Conservation (phyloP, 1,140 invertebrate species). For the Fopius arisanus region DNA sequence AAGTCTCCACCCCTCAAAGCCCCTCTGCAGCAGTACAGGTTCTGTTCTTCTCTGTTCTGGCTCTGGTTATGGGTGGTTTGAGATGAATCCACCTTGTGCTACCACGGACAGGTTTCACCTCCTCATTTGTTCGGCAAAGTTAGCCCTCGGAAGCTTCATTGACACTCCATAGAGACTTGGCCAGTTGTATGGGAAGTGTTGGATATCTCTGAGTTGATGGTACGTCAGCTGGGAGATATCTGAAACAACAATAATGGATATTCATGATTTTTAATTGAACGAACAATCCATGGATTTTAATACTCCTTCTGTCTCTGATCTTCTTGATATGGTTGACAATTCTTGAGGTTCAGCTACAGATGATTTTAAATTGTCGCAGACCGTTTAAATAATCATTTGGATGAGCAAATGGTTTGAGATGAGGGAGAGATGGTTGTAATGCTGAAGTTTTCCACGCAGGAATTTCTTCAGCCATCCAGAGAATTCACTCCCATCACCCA, state of each 20-base stretch:
- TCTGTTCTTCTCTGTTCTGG: neutral
- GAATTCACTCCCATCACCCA: too few species aligned
- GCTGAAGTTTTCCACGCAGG: too few species aligned
- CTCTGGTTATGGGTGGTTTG: neutral
- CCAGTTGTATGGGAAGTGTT: neutral
- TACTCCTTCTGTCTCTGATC: too few species aligned
- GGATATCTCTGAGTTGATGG: neutral
- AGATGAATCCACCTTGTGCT: neutral
- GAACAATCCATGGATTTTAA: neutral
- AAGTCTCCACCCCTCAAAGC: neutral
- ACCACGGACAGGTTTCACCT: neutral
- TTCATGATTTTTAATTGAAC: neutral
- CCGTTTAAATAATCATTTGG: too few species aligned
- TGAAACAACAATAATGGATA: neutral
- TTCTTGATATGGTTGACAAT: too few species aligned
- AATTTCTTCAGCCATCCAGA: too few species aligned
- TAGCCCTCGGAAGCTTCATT: neutral
- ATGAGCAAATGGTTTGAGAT: too few species aligned
- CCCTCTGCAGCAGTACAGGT: neutral
- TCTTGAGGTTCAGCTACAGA: too few species aligned
- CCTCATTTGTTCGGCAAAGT: neutral
- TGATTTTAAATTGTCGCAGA: too few species aligned
- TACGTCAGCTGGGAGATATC: neutral
- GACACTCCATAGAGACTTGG: constrained; percentile 5
- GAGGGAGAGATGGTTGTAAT: too few species aligned